These are phyloP conservation scores for Caranx ignobilis DNA, from an alignment of 2,113 vertebrate genomes.

Conservation along the genomic window DNA sequence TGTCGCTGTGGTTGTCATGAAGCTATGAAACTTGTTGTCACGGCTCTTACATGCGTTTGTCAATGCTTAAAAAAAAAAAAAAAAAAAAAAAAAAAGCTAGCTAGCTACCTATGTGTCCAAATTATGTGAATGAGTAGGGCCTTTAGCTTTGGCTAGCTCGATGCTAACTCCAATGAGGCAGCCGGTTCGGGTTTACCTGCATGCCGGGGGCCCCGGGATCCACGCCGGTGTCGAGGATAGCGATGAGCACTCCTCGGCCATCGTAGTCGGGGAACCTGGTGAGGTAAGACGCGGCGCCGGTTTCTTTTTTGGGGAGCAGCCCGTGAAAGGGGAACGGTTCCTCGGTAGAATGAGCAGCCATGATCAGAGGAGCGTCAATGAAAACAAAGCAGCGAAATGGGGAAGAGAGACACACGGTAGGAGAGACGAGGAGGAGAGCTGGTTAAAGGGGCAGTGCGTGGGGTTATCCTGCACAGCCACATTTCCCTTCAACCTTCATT, in stretches of 20 bases:
- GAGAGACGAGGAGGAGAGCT: slow-evolving; percentile 53
- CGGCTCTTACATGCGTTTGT: neutral
- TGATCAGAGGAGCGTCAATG: slow-evolving; percentile 79
- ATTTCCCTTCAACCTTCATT: neutral
- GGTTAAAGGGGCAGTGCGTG: slow-evolving; percentile 79
- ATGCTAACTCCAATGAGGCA: slow-evolving; percentile 53
- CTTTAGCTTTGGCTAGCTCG: slow-evolving; percentile 61
- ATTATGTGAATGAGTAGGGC: slow-evolving; percentile 53
- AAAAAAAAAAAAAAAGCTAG: neutral
- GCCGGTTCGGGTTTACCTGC: slow-evolving; percentile 87
- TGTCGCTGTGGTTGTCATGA: slow-evolving; percentile 43
- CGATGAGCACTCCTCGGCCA: slow-evolving; percentile 93
- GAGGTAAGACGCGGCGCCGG: slow-evolving; percentile 92
- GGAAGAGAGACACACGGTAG: slow-evolving; percentile 50
- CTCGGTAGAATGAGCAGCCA: slow-evolving; percentile 90
- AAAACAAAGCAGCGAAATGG: slow-evolving; percentile 80
- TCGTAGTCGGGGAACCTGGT: slow-evolving; percentile 93
- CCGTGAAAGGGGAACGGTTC: slow-evolving; percentile 96
- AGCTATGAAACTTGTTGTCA: neutral
- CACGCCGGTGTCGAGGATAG: slow-evolving; percentile 95
- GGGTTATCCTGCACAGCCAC: neutral
- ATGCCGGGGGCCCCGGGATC: slow-evolving; percentile 97
- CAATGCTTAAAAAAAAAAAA: neutral
- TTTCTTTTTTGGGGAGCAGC: slow-evolving; percentile 96
- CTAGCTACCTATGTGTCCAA: slow-evolving; percentile 4